Evolutionary conservation across 2,113 vertebrate species (phyloP).

Genomic region (Clarias magur): DNA sequence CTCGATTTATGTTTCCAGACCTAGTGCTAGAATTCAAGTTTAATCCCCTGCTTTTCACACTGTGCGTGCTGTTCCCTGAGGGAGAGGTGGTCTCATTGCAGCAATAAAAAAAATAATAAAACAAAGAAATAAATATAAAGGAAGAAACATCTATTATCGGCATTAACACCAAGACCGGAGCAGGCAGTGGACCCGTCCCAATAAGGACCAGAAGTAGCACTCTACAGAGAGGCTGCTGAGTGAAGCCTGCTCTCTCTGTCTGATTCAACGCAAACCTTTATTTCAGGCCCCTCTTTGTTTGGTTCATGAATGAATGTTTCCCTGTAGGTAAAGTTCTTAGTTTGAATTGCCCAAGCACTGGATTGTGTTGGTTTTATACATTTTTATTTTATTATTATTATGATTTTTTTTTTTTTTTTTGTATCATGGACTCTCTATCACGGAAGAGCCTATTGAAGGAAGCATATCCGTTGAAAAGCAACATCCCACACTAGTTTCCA

Average conservation of each 20-base stretch:
- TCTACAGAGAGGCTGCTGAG: constrained; percentile 75
- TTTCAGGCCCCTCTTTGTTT: constrained; percentile 72
- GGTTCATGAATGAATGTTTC: constrained; percentile 89
- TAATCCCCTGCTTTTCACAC: constrained; percentile 87
- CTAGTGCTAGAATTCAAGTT: constrained; percentile 98
- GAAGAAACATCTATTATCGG: constrained; percentile 69
- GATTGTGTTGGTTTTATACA: constrained; percentile 82
- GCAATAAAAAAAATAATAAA: constrained; percentile 70
- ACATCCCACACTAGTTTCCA: constrained; percentile 84
- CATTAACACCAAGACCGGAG: constrained; percentile 81
- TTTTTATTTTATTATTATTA: constrained; percentile 77
- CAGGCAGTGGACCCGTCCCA: constrained; percentile 80
- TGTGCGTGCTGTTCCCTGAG: constrained; percentile 99
- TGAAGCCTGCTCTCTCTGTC: constrained; percentile 78
- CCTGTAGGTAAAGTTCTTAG: constrained; percentile 90
- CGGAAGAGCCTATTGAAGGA: constrained; percentile 87
- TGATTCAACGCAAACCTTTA: constrained; percentile 80
- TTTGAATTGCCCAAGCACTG: constrained; percentile 93
- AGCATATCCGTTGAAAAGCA: constrained; percentile 84
- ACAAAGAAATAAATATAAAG: constrained; percentile 62
- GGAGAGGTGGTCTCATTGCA: constrained; percentile 95
- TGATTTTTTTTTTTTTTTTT: constrained; percentile 74
- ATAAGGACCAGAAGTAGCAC: constrained; percentile 81
- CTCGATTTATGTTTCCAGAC: constrained; percentile 94
- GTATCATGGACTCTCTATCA: constrained; percentile 85